A percentile compares a stretch with the other conserved stretches of the same genome.
phyloP scores from a whole-genome alignment of 35 echinoderm and acorn worm species.

The Apostichopus japonicus region DNA sequence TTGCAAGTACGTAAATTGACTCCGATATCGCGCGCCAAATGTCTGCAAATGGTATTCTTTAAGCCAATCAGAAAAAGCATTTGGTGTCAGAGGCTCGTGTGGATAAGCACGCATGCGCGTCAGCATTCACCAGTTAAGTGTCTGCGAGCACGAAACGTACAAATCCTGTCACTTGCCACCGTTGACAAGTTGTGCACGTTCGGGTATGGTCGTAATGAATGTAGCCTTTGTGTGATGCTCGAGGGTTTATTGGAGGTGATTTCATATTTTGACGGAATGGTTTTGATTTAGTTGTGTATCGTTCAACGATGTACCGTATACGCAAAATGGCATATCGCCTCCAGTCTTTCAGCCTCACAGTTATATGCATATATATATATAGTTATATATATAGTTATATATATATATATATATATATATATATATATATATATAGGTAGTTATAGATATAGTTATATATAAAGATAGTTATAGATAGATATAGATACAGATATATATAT shows the following conservation, averaged over 20 bases:
- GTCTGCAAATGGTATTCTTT: conserved; percentile 35
- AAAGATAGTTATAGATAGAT: no score
- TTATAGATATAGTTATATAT: no score
- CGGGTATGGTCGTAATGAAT: conserved; percentile 39
- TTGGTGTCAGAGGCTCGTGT: conserved; percentile 39
- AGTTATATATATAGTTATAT: no score
- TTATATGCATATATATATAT: no score
- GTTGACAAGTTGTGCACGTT: conserved; percentile 27
- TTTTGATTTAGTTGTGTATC: background rate
- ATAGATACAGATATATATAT: no score
- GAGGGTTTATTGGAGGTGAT: conserved; percentile 3
- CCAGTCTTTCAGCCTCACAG: background rate
- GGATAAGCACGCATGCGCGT: conserved; percentile 31
- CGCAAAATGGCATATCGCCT: conserved; percentile 26
- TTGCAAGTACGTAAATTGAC: conserved; percentile 41
- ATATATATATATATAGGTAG: no score
- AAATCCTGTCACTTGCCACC: conserved; percentile 35
- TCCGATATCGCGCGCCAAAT: conserved; percentile 47
- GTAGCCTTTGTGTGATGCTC: conserved; percentile 23
- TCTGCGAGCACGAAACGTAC: conserved; percentile 29
- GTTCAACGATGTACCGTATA: background rate
- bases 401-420: no score
- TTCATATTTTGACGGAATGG: conserved; percentile 44
- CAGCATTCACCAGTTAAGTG: conserved; percentile 34
- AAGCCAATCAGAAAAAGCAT: conserved; percentile 48